Evolutionary conservation across 2,113 vertebrate species (phyloP).

Genomic region (Ciconia maguari): DNA sequence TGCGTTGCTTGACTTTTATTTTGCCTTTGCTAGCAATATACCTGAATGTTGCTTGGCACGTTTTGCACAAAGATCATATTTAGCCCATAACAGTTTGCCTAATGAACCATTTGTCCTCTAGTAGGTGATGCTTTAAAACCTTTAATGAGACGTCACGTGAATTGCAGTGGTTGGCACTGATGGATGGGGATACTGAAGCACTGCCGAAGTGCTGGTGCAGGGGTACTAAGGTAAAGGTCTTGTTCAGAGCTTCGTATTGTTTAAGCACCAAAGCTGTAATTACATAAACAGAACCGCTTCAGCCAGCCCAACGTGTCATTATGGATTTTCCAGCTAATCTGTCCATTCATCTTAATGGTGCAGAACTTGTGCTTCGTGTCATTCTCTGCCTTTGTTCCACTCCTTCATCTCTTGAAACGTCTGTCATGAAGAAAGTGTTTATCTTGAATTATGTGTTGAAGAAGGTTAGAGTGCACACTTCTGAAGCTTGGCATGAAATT

Average conservation of each 20-base stretch:
- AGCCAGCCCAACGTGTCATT: slow-evolving; percentile 75
- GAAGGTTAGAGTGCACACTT: slow-evolving; percentile 78
- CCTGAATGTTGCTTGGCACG: neutral
- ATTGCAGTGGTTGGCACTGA: slow-evolving; percentile 54
- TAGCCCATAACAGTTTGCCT: slow-evolving; percentile 6
- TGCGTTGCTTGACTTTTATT: slow-evolving; percentile 21
- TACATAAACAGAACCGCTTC: slow-evolving; percentile 86
- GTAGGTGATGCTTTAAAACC: slow-evolving; percentile 29
- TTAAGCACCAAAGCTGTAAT: slow-evolving; percentile 77
- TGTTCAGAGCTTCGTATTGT: slow-evolving; percentile 52
- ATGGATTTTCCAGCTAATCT: slow-evolving; percentile 81
- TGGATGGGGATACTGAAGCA: slow-evolving; percentile 41
- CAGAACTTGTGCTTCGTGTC: slow-evolving; percentile 75
- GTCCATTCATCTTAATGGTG: slow-evolving; percentile 74
- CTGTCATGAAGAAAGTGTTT: slow-evolving; percentile 79
- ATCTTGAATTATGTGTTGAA: slow-evolving; percentile 82
- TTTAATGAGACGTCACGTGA: slow-evolving; percentile 64
- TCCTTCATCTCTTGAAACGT: slow-evolving; percentile 84
- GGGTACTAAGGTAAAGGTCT: slow-evolving; percentile 20
- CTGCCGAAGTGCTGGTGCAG: neutral
- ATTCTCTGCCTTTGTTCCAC: slow-evolving; percentile 83
- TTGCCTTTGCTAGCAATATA: slow-evolving; percentile 8
- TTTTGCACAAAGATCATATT: slow-evolving; percentile 42
- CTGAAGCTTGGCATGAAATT: slow-evolving; percentile 86
- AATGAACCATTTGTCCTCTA: slow-evolving; percentile 45